Percentiles rank a stretch among this genome's conserved stretches.
Evolutionary conservation across 1,140 invertebrate genomes (phyloP).

Genomic region (Heterodera schachtii): DNA sequence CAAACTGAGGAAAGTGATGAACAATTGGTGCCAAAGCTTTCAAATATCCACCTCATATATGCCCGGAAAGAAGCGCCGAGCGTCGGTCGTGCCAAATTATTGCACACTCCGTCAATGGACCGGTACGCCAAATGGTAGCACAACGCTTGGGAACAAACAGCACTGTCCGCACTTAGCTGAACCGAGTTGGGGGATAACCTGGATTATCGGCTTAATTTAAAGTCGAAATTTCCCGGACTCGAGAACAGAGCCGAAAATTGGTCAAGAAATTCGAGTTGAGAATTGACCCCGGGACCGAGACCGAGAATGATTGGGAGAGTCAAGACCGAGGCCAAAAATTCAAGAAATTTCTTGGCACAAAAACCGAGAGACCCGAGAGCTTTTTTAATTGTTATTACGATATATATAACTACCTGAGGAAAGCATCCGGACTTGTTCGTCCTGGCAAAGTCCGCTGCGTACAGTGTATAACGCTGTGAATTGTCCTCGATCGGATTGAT

Average conservation of each 20-base stretch:
- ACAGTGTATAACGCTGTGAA: slow-evolving; percentile 43
- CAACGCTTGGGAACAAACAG: slow-evolving; percentile 45
- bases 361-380: not conserved
- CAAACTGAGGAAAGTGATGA: too few relatives aligned
- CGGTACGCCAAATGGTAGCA: slow-evolving; percentile 58
- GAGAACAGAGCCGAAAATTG: too few relatives aligned
- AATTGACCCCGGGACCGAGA: too few relatives aligned
- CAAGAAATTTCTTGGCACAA: too few relatives aligned
- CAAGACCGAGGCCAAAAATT: too few relatives aligned
- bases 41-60: slow-evolving; percentile 46
- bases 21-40: not conserved
- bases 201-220: too few relatives aligned
- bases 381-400: too few relatives aligned
- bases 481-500: slow-evolving; percentile 59
- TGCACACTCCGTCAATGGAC: slow-evolving; percentile 53
- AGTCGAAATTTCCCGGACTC: too few relatives aligned
- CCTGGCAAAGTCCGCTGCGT: slow-evolving; percentile 61
- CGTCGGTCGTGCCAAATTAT: slow-evolving; percentile 49
- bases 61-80: slow-evolving; percentile 51
- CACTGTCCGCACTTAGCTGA: not conserved
- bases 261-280: too few relatives aligned
- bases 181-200: not conserved
- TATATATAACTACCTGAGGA: slow-evolving; percentile 44
- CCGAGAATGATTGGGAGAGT: too few relatives aligned
- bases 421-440: slow-evolving; percentile 59